Conservation (phyloP, 2,113 vertebrate species). For the Protobothrops flavoviridis region DNA sequence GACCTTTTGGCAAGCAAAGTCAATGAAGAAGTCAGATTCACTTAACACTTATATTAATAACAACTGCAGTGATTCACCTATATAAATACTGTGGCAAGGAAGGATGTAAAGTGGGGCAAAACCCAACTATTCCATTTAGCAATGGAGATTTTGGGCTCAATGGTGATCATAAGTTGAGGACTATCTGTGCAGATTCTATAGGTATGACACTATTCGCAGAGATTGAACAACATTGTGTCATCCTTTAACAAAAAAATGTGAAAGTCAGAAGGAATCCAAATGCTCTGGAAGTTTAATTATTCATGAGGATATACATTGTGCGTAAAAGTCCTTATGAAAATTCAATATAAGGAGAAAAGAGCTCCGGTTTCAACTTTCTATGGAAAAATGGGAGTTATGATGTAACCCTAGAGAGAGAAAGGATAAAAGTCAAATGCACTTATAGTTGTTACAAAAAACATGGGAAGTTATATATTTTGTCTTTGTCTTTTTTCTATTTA, state of each 20-base stretch:
- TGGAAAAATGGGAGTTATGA: neutral
- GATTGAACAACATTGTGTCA: neutral
- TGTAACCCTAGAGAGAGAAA: neutral
- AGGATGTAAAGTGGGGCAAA: too few species aligned
- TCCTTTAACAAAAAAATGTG: neutral
- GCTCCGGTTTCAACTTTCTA: neutral
- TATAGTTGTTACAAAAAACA: neutral
- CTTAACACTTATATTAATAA: too few species aligned
- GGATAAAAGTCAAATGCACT: neutral
- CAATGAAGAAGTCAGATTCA: too few species aligned
- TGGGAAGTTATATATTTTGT: neutral
- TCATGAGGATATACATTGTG: neutral
- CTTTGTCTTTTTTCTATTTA: neutral
- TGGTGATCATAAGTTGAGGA: too few species aligned
- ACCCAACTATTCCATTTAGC: too few species aligned
- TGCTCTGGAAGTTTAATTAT: neutral
- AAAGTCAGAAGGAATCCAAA: neutral
- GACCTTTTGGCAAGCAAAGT: too few species aligned
- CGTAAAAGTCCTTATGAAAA: neutral
- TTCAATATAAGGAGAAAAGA: neutral
- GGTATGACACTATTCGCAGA: neutral
- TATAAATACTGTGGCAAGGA: too few species aligned
- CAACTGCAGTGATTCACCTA: too few species aligned
- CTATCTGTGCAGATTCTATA: neutral
- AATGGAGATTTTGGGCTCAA: too few species aligned